Evolutionary conservation across 2,888 invertebrate genomes (phyloP).

Genomic region (Nebria brevicollis): DNA sequence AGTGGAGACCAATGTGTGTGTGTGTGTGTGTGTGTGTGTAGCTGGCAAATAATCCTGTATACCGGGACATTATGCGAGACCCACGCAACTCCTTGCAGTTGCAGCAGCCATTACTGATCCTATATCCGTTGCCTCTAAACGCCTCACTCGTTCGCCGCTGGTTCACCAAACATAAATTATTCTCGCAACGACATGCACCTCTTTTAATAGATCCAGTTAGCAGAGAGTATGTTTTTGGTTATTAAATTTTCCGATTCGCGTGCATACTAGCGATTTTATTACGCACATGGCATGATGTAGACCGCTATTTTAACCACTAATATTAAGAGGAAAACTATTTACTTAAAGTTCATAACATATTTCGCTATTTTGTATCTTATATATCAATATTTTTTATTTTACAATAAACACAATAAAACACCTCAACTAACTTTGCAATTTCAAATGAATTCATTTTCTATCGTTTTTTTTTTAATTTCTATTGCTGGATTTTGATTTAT

Average conservation of each 20-base stretch:
- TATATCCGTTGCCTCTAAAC: not conserved
- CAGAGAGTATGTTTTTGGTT: not conserved
- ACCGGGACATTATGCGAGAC: not conserved
- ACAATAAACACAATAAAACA: too few species aligned
- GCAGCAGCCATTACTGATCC: not conserved
- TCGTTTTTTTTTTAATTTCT: too few species aligned
- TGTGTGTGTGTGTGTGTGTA: conserved; percentile 10
- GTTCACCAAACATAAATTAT: not conserved
- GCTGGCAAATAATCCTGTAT: not conserved
- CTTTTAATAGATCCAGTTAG: conserved; percentile 1
- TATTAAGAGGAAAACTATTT: not conserved
- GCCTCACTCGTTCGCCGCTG: not conserved
- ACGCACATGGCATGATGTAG: not conserved
- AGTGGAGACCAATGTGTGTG: not conserved
- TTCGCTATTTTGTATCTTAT: too few species aligned
- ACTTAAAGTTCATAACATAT: too few species aligned
- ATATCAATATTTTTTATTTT: too few species aligned
- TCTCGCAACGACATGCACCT: not conserved
- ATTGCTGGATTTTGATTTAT: too few species aligned
- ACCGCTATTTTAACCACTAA: not conserved
- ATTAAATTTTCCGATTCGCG: not conserved
- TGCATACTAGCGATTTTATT: not conserved
- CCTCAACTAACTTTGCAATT: too few species aligned
- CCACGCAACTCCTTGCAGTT: not conserved
- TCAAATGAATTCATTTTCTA: too few species aligned